Evolutionary conservation across 2,797 vertebrate genomes (phyloP).

Genomic region (Micrastur ruficollis): DNA sequence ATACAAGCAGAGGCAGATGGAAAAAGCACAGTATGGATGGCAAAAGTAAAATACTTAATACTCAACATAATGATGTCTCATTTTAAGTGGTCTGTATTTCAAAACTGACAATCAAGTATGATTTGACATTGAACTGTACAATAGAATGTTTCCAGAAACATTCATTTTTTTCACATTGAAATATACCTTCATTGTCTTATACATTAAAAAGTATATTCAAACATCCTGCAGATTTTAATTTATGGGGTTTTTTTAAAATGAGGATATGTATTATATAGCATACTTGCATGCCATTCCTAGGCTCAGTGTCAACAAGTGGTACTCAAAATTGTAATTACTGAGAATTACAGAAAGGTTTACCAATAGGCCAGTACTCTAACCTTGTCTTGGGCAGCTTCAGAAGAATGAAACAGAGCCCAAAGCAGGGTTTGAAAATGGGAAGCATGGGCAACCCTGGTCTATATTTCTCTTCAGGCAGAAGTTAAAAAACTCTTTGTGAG

Average conservation of each 20-base stretch:
- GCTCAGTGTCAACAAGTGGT: background rate
- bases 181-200: background rate
- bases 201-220: background rate
- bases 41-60: background rate
- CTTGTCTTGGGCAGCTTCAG: background rate
- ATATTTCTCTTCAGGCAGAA: background rate
- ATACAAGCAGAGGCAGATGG: background rate
- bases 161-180: background rate
- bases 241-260: background rate
- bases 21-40: background rate
- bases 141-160: background rate
- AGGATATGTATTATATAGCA: background rate
- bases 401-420: background rate
- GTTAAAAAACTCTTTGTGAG: background rate
- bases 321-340: background rate
- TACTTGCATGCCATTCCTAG: background rate
- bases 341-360: background rate
- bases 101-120: background rate
- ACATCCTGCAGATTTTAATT: background rate
- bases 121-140: background rate
- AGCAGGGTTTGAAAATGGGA: background rate
- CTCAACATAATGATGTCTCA: background rate
- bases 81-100: background rate
- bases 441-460: background rate
- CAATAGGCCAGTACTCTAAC: background rate